These are phyloP conservation scores for Trochalopteron elliotii DNA, from an alignment of 2,113 vertebrate species.

Conservation along the genomic window DNA sequence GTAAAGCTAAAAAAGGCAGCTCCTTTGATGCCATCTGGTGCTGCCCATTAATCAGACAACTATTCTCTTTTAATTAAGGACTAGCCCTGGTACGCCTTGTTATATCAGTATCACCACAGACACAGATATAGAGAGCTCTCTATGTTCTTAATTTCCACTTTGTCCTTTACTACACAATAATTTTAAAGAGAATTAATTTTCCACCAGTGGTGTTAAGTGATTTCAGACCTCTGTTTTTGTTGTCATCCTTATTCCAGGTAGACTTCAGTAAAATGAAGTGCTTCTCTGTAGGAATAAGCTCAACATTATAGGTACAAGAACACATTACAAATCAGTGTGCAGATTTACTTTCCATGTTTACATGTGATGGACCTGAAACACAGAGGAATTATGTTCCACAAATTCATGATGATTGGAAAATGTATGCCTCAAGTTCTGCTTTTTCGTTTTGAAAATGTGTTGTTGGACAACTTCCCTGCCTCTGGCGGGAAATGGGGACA, in stretches of 20 bases:
- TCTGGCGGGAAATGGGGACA: background rate
- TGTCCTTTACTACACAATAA: background rate
- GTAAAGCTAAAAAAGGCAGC: background rate
- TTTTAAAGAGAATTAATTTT: background rate
- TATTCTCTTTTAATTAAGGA: conserved; percentile 8
- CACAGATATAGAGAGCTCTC: background rate
- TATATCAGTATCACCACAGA: background rate
- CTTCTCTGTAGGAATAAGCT: background rate
- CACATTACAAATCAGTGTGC: background rate
- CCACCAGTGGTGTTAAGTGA: background rate
- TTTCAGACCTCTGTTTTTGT: background rate
- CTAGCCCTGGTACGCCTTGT: background rate
- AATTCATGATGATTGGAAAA: background rate
- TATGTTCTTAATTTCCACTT: background rate
- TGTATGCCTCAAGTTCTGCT: background rate
- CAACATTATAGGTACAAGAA: background rate
- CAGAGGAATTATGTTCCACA: background rate
- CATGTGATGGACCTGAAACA: background rate
- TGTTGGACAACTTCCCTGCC: background rate
- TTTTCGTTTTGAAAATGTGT: background rate
- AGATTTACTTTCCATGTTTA: background rate
- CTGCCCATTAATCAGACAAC: conserved; percentile 5
- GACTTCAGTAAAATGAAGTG: background rate
- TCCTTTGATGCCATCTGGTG: conserved; percentile 11
- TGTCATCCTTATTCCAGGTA: background rate